Base-by-base conservation (phyloP, 2,797 vertebrate genomes). In the Coregonus sp. region DNA sequence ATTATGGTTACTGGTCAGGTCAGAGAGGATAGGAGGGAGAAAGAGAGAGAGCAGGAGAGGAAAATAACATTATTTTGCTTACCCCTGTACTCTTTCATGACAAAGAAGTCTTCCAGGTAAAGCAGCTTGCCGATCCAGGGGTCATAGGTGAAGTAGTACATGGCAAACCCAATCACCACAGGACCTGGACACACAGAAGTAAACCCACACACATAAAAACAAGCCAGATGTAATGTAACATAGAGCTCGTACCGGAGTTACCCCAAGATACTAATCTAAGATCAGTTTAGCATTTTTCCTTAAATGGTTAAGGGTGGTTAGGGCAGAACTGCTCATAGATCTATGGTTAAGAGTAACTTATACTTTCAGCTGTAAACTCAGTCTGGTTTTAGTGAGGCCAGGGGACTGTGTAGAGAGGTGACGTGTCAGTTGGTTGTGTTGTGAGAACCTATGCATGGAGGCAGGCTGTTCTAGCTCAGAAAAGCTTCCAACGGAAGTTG, bases 111-210 rank as follows among this genome's bases (percentile, higher is more conserved):
- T 92, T 99, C 98, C 90, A 99, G 96, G 92, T 99, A 98, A 4
- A 99, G 93, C 86, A 97, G 93, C 86, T 99, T 99, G 77, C 98
- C 98, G 66, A 96, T 96, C 97, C 98, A 99, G 7, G 97, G 97
- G 92, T 99, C 98, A 0, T 99, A 99, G 4, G 98, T 98, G 91
- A 98, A 98, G 93, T 99, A 99, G 91, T 99, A 99, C 98, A 99
- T 99, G 85, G 97, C 97, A 75, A 99, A 99, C 63, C 98, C 97
- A 86, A 98, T 95, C 66, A 97, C 86, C 33, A 90, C 90, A 68
- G 90, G 91, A 80, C 92, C 98, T 98, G 94, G 80, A 92, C 40
- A 92, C 35, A 37, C 86, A 86, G 92, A n/a, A 85, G 85, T 25
- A 65, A 51, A 16, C 9, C 9, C 40, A 73, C n/a, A n/a, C 5